These are phyloP conservation scores for Chloropsis hardwickii DNA, from an alignment of 2,113 vertebrate genomes.

Conservation along the genomic window DNA sequence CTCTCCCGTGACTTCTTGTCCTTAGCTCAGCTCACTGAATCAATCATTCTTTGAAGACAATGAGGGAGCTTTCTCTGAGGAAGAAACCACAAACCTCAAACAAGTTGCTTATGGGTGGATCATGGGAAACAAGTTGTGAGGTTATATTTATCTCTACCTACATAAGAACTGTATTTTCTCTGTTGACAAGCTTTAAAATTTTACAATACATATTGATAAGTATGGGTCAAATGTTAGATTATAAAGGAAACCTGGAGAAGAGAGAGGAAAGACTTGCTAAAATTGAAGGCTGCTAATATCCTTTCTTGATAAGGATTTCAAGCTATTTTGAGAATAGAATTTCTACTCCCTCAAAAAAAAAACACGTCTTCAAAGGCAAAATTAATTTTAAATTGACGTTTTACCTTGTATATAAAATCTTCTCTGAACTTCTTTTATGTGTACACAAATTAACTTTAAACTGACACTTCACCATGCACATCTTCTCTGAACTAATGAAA, in stretches of 20 bases:
- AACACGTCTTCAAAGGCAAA: not conserved
- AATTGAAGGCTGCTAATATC: conserved; percentile 42
- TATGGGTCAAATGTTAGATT: conserved; percentile 63
- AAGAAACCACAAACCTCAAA: conserved; percentile 48
- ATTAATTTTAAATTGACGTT: not conserved
- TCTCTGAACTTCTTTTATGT: not conserved
- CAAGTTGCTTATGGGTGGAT: conserved; percentile 45
- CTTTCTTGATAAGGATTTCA: conserved; percentile 44
- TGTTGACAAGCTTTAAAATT: conserved; percentile 67
- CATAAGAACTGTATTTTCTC: conserved; percentile 49
- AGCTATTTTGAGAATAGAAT: not conserved
- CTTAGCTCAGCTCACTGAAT: conserved; percentile 11
- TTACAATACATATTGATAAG: conserved; percentile 72
- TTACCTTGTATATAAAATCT: not conserved
- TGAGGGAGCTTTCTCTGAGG: conserved; percentile 44
- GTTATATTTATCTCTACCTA: conserved; percentile 73
- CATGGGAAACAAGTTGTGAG: conserved; percentile 64
- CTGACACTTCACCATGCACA: not conserved
- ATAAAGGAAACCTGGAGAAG: conserved; percentile 54
- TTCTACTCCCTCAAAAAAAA: not conserved
- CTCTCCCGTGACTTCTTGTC: conserved; percentile 27
- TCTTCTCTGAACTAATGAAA: not conserved
- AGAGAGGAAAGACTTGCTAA: conserved; percentile 42
- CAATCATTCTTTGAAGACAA: conserved; percentile 50
- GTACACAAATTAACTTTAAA: not conserved